These are phyloP conservation scores for Acanthochromis polyacanthus DNA, from an alignment of 2,113 vertebrate species.

Conservation along the genomic window DNA sequence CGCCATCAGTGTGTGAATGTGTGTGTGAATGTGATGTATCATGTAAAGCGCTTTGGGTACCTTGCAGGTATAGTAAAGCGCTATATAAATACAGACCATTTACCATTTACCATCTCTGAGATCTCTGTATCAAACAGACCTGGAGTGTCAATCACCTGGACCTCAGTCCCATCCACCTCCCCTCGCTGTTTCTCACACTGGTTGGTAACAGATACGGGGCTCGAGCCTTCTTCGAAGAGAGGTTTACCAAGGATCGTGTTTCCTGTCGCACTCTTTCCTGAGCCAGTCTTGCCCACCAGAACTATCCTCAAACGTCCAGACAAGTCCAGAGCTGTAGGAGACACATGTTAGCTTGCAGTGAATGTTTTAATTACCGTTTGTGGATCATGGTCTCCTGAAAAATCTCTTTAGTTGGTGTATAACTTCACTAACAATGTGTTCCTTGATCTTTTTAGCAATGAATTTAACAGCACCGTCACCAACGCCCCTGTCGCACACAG, in stretches of 20 bases:
- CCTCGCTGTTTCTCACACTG: slow-evolving; percentile 70
- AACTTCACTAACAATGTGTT: too few relatives aligned
- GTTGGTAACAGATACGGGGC: slow-evolving; percentile 74
- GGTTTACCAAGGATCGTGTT: slow-evolving; percentile 80
- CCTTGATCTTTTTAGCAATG: too few relatives aligned
- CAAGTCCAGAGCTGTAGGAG: slow-evolving; percentile 64
- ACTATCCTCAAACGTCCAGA: slow-evolving; percentile 76
- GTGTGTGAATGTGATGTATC: too few relatives aligned
- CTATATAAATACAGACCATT: too few relatives aligned
- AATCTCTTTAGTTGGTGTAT: too few relatives aligned
- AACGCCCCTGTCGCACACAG: too few relatives aligned
- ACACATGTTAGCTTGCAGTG: rapidly evolving
- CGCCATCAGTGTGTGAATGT: too few relatives aligned
- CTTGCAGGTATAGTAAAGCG: too few relatives aligned
- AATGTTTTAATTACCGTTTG: not conserved
- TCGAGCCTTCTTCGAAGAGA: slow-evolving; percentile 75
- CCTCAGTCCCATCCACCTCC: slow-evolving; percentile 62
- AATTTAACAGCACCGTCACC: too few relatives aligned
- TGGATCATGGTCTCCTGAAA: too few relatives aligned
- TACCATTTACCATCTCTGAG: too few relatives aligned
- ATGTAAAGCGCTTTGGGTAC: too few relatives aligned
- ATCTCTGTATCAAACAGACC: slow-evolving; percentile 80
- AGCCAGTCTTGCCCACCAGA: slow-evolving; percentile 82
- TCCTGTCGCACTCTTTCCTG: slow-evolving; percentile 82
- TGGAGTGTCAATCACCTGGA: slow-evolving; percentile 83